Conservation (phyloP, 2,888 invertebrate genomes). For the Acanthosepion pharaonis region DNA sequence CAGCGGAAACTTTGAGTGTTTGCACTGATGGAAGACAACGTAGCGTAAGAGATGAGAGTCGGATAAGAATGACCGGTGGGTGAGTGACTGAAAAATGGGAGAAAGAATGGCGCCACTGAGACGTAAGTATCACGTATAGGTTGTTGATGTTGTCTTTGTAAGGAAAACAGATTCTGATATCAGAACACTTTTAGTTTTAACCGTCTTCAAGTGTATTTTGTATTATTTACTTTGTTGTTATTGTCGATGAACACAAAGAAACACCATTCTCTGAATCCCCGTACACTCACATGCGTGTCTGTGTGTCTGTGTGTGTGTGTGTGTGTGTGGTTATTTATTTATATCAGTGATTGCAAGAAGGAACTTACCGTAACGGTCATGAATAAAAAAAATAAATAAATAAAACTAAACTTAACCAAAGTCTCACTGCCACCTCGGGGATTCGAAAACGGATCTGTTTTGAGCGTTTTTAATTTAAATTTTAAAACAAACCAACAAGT, state of each 20-base stretch:
- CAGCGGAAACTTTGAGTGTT: neutral
- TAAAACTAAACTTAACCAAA: neutral
- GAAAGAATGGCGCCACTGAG: neutral
- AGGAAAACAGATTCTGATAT: slow-evolving; percentile 12
- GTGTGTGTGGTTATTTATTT: neutral
- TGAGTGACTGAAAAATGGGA: neutral
- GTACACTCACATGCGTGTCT: neutral
- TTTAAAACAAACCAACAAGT: no score
- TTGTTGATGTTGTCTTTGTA: slow-evolving; percentile 33
- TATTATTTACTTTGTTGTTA: neutral
- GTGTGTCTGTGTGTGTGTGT: neutral
- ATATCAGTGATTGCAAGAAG: neutral
- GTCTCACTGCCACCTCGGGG: neutral
- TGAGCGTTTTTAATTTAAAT: no score
- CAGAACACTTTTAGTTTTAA: slow-evolving; percentile 1
- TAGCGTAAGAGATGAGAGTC: neutral
- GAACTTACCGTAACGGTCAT: neutral
- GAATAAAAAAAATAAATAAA: neutral
- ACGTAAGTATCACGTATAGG: neutral
- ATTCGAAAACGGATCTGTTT: no score
- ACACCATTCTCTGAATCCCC: neutral
- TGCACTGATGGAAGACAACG: slow-evolving; percentile 21
- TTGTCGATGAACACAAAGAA: neutral
- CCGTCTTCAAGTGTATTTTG: neutral
- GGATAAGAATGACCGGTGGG: neutral